phyloP scores from a whole-genome alignment of 23 tunicate species.

The Diplosoma virens region DNA sequence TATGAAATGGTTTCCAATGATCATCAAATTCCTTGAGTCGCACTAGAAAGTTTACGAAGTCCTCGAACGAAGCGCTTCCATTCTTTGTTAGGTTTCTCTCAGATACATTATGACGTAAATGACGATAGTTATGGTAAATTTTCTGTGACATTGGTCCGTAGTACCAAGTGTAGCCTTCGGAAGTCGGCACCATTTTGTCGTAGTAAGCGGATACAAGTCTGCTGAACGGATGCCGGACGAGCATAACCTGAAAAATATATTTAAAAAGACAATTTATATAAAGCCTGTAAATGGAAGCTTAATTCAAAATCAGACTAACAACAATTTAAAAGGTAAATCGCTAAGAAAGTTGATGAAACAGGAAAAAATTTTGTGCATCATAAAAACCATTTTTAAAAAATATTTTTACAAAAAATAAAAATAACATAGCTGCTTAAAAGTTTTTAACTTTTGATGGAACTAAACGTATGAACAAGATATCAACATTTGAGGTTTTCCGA shows the following conservation, averaged over 20 bases:
- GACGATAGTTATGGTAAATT: neutral
- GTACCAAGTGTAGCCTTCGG: neutral
- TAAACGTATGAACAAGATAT: too few species aligned
- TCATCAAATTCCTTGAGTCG: neutral
- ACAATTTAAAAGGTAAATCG: too few species aligned
- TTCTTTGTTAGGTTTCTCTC: neutral
- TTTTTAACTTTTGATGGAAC: too few species aligned
- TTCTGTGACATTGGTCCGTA: constrained; percentile 3
- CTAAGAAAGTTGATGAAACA: too few species aligned
- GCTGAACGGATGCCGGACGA: neutral
- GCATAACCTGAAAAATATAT: neutral
- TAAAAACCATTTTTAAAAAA: too few species aligned
- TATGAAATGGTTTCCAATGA: neutral
- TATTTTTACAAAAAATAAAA: too few species aligned
- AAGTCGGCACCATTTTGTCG: constrained; percentile 1
- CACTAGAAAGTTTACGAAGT: constrained; percentile 17
- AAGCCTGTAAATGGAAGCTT: too few species aligned
- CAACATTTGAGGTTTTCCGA: too few species aligned
- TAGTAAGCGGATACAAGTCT: constrained; percentile 3
- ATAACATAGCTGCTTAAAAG: too few species aligned
- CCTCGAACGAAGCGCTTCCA: constrained; percentile 22
- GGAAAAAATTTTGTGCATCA: too few species aligned
- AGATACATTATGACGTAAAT: neutral
- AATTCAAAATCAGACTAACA: too few species aligned
- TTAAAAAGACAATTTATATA: too few species aligned